Evolutionary conservation across 2,888 invertebrate species (phyloP), one percentile per base, ranked within the genome.

Genomic region (Schizotus pectinicornis): DNA sequence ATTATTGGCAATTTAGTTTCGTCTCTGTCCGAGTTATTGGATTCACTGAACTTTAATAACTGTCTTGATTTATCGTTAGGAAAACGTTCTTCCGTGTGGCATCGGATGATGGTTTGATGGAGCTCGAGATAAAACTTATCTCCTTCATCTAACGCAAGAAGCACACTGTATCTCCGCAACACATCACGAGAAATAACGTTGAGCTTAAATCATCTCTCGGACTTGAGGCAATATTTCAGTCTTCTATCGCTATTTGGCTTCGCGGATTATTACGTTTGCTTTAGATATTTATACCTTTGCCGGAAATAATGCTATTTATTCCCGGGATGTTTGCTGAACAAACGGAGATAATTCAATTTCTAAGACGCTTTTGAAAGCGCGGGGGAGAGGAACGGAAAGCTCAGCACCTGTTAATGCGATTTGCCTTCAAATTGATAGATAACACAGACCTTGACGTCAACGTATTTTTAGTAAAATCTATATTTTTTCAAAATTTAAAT

Each of bases 51-150:
- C 61, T 60, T 62, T 62, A 64, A 62, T 64, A 64, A 64, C 61
- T 55, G 60, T 50, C 58, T 62, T 60, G 60, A 61, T 62, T 64
- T 62, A 64, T 64, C 39, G 56, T 47, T 43, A 50, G 49, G 60
- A 64, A 62, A 57, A 57, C 51, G 59, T 43, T 59, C 55, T 61
- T 64, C 56, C 62, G 64, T 62, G 62, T 64, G 60, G 61, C 62
- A 57, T 58, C 57, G 34, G 52, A 46, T 54, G 47, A 46, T 34
- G 48, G 38, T 37, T 38, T 43, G 63, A 63, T 63, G 52, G 52
- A 60, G 49, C 58, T 50, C 34, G 9, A 39, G 63, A 63, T 63
- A 63, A 52, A 45, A 54, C 46, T 60, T 56, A 59, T 59, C 50
- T 55, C 45, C 38, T 30, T 13, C 51, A 57, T 54, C 54, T 39